Evolutionary conservation across 2,113 vertebrate genomes (phyloP), one percentile per base, ranked within the genome.

Genomic region (Clarias batrachus): DNA sequence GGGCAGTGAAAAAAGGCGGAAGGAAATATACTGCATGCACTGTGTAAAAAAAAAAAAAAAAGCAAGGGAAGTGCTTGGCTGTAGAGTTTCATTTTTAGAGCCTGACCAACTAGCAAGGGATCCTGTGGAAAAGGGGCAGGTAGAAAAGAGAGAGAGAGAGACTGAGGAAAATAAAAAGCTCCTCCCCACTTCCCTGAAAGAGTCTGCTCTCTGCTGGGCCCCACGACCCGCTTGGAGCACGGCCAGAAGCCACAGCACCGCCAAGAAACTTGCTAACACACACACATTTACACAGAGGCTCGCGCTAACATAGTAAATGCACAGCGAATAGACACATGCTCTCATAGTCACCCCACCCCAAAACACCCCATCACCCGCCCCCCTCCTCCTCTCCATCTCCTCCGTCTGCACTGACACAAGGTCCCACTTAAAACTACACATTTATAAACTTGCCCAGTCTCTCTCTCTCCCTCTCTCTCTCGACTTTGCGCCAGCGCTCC

Each of bases 181-280:
- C 62, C 85, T 81, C 77, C 68, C 62, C 56, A 79, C 66, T 79
- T 59, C 30, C 54, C 87, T 86, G 62, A 70, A 88, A 88, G 68
- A 86, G 87, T 77, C 85, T 56, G 54, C 87, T 84, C 82, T 86
- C 68, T 88, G 84, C 81, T 88, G 87, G 87, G 89, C 84, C 89
- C 62, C 89, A 86, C 54, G 82, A 82, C 81, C 81, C 30, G 56
- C 84, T 86, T 88, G 89, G 89, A 86, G 68, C 76, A 27, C n/a
- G 25, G 89, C 89, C 89, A 88, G 87, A 88, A 87, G 60, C 83
- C 85, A 85, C 59, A 87, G 81, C 86, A 87, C 85, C 84, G 27
- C 77, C 56, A 82, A 76, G 81, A 70, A 70, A 83, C 84, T 78
- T 37, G 59, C 57, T 48, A 41, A 27, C 83, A 87, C 68, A 78